Base-by-base conservation (phyloP, 1,140 invertebrate species). In the Drosophila jambulina region DNA sequence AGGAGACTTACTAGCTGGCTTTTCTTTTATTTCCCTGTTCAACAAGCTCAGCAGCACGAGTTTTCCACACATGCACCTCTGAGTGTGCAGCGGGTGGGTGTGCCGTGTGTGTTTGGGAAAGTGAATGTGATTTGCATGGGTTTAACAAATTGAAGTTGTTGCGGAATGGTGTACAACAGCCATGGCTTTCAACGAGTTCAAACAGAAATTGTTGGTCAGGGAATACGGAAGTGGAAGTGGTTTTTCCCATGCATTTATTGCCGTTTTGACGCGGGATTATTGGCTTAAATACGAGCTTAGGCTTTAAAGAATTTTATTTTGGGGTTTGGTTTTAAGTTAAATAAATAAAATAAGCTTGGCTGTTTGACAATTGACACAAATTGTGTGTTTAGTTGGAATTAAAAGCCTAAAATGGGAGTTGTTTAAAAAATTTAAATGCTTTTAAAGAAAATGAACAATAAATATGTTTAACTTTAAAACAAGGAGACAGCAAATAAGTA, bases 41-140 rank as follows among this genome's bases (percentile, higher is more conserved):
- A 51, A 76, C 43, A 46, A 77, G 75, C 63, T 54, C 17, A 12
- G 38, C 13, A 12, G 38, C 54, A 38, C 25, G 34, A 21, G 42
- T 34, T 69, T 60, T 56, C 51, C 62, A 36, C 63, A 54, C 53
- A 54, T 54, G 32, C 51, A 36, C 51, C 49, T 53, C 27, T 13
- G 27, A 32, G 49, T 32, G n/a, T 49, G 48, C 25, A n/a, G 25
- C 17, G 43, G 3, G 21, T 43, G 21, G 29, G 60, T 27, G 46
- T 46, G 62, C 36, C 43, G 21, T 51, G 60, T 27, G 46, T 46
- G 62, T 42, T 49, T 42, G 74, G 64, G 56, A 78, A 78, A 78
- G 75, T 78, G 63, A 78, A 69, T 78, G 64, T 78, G 75, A 78
- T 78, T 78, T 78, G 75, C 75, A 78, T 78, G 43, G 75, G 63